Percentiles rank a stretch among this genome's conserved stretches.
These are phyloP conservation scores for Odontamblyopus lacepedii DNA, from an alignment of 2,797 vertebrate genomes.

Conservation along the genomic window DNA sequence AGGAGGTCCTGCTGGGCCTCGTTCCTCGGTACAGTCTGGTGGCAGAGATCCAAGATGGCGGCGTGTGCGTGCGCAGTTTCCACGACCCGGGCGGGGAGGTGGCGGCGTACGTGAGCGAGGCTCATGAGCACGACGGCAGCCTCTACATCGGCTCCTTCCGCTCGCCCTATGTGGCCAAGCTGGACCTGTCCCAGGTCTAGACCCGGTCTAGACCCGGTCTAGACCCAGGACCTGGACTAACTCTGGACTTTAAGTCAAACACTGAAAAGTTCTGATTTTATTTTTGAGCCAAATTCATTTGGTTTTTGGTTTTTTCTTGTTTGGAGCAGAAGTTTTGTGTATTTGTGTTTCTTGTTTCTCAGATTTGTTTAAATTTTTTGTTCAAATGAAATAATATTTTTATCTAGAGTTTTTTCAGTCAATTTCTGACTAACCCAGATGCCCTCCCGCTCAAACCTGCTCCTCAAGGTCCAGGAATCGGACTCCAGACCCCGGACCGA, in stretches of 20 bases:
- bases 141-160: constrained; percentile 92
- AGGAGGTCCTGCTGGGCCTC: constrained; percentile 86
- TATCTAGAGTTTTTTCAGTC: too few species aligned
- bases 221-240: background rate
- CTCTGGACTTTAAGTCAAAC: background rate
- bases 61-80: constrained; percentile 87
- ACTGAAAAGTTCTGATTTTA: too few species aligned
- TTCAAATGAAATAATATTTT: too few species aligned
- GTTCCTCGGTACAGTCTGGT: constrained; percentile 90
- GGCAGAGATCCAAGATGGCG: constrained; percentile 88
- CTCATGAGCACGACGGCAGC: constrained; percentile 84
- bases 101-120: constrained; percentile 86
- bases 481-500: too few species aligned
- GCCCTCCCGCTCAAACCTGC: too few species aligned
- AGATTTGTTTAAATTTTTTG: too few species aligned
- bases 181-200: constrained; percentile 71
- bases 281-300: too few species aligned
- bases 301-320: rapidly evolving
- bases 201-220: background rate
- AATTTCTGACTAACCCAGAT: too few species aligned
- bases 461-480: too few species aligned
- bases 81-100: constrained; percentile 88
- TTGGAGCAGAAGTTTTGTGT: too few species aligned
- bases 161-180: constrained; percentile 86
- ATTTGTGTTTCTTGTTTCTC: too few species aligned